These are phyloP conservation scores for Dufourea novaeangliae DNA, from an alignment of 1,140 invertebrate genomes.

Conservation along the genomic window DNA sequence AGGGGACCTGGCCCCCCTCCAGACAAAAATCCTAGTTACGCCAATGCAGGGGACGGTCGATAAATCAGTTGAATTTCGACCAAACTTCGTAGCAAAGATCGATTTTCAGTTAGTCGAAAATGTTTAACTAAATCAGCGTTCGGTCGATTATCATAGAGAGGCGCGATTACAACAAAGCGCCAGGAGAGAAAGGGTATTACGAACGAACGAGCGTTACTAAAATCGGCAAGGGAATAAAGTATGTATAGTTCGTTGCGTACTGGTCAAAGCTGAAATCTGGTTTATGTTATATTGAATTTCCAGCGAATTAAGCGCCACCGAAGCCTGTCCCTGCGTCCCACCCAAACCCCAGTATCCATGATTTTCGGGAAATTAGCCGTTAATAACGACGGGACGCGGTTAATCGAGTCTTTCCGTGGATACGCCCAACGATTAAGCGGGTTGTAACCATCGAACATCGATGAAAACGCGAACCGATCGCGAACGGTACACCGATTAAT, in stretches of 20 bases:
- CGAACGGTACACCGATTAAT: neutral
- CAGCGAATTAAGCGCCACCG: conserved; percentile 44
- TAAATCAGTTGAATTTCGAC: conserved; percentile 32
- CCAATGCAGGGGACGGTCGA: no score
- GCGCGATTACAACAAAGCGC: neutral
- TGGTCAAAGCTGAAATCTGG: conserved; percentile 60
- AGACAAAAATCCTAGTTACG: no score
- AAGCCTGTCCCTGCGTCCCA: conserved; percentile 23
- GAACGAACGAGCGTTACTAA: conserved; percentile 5
- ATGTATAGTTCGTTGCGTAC: conserved; percentile 4
- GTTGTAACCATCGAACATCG: conserved; percentile 40
- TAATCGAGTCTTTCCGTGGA: conserved; percentile 52
- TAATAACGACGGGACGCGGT: conserved; percentile 62
- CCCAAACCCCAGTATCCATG: no score
- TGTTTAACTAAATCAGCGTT: conserved; percentile 21
- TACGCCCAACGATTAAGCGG: conserved; percentile 40
- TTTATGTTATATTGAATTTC: conserved; percentile 54
- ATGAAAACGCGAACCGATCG: neutral
- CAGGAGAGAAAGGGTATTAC: neutral
- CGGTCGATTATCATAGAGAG: conserved; percentile 10
- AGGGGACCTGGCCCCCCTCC: no score
- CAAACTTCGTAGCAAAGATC: neutral
- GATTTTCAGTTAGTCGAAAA: conserved; percentile 12
- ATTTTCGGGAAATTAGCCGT: conserved; percentile 64
- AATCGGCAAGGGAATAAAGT: conserved; percentile 41